phyloP scores from a whole-genome alignment of 2,113 vertebrate species.

The Chloropsis hardwickii region DNA sequence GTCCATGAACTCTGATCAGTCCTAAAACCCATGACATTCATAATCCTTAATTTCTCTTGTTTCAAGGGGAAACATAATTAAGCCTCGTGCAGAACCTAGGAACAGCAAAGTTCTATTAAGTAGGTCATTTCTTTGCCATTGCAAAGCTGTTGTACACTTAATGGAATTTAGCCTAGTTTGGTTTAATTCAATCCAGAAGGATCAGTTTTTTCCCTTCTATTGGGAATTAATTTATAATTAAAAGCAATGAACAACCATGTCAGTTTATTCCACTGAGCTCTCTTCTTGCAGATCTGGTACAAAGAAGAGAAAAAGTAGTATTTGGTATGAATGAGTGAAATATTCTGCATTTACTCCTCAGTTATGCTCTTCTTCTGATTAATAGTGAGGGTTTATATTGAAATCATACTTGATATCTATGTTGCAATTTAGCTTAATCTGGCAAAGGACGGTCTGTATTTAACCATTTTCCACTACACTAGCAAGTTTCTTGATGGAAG shows the following conservation, averaged over 20 bases:
- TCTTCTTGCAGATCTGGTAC: neutral
- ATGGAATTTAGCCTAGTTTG: constrained; percentile 49
- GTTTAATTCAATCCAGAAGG: constrained; percentile 53
- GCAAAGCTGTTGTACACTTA: constrained; percentile 32
- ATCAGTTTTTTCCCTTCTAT: constrained; percentile 1
- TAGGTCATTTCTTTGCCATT: constrained; percentile 42
- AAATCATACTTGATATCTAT: neutral
- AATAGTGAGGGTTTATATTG: neutral
- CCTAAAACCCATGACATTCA: neutral
- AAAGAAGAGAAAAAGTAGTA: neutral
- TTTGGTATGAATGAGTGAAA: neutral
- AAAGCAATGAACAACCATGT: constrained; percentile 13
- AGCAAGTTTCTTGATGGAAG: constrained; percentile 28
- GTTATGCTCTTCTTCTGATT: neutral
- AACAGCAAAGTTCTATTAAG: constrained; percentile 47
- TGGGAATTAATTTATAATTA: constrained; percentile 61
- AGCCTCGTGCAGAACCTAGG: constrained; percentile 19
- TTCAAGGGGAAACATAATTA: constrained; percentile 56
- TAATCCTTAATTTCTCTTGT: constrained; percentile 30
- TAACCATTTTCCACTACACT: constrained; percentile 10
- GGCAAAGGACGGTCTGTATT: neutral
- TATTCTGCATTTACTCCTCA: neutral
- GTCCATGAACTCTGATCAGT: neutral
- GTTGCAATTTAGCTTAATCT: neutral
- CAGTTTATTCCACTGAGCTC: neutral